Base-by-base conservation (phyloP, 2,888 invertebrate genomes). In the Amphiduros pacificus region DNA sequence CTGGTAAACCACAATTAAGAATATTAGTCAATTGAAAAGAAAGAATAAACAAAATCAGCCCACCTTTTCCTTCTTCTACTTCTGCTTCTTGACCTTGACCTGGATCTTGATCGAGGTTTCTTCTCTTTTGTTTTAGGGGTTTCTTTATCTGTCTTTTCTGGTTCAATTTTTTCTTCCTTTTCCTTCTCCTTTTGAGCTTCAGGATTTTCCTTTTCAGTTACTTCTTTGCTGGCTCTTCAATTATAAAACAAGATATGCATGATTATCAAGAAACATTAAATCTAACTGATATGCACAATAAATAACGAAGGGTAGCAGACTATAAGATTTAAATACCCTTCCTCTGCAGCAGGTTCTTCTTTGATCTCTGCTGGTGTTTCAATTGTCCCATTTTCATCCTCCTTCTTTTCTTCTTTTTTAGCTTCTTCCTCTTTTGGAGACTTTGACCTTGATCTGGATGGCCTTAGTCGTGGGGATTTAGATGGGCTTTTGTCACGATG, bases 381-480 rank as follows among this genome's bases (percentile, higher is more conserved):
- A 6, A 17, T 22, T 4, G 41, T 14, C 28, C 17, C 4, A 9
- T 55, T 24, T 40, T 40, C 40, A 53, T 53, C 55, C 29, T 49
- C 44, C 26, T 24, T 61, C 40, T 57, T 59, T 20, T 57, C 54
- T 20, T 55, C 52, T 31, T 40, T 31, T 14, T 61, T 55, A 20
- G 61, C 54, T 22, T 40, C 44, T 27, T 49, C 29, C 14, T 44
- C 36, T 11, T 57, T 54, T 28, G 61, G 61, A 5, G 53, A 31
- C 1, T 48, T 50, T 3, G 64, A 50, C 29, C 54, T 48, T 24
- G 66, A 62, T 29, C 52, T 54, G n/a, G 66, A 66, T 22, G 66
- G 66, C 22, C 66, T 52, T 24, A 66, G 56, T 17, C 64, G 24
- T 41, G 65, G 63, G 20, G 67, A 63, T 32, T 63, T 64, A 20